These are phyloP conservation scores for Eledona agricola DNA, from an alignment of 2,888 invertebrate genomes.

Conservation along the genomic window DNA sequence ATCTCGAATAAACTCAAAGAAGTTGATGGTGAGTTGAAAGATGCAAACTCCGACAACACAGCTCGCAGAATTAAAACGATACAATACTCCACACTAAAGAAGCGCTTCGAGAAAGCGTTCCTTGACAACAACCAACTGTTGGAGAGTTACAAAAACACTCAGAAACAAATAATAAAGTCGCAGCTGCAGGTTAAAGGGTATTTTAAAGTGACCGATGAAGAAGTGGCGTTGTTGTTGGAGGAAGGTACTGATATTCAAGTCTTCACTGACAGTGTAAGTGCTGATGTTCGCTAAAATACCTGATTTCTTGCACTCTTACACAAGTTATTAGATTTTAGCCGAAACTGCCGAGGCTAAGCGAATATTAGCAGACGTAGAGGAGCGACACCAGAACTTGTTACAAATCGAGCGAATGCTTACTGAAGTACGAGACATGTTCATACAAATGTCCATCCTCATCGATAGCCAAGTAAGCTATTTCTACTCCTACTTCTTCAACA, in stretches of 20 bases:
- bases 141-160: conserved; percentile 65
- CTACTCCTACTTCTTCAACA: neutral
- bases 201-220: conserved; percentile 54
- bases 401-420: conserved; percentile 81
- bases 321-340: conserved; percentile 71
- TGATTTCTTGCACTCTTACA: conserved; percentile 1
- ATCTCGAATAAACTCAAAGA: conserved; percentile 50
- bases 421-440: conserved; percentile 83
- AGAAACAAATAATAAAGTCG: conserved; percentile 65
- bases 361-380: conserved; percentile 82
- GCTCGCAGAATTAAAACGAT: conserved; percentile 63
- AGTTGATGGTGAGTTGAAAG: conserved; percentile 47
- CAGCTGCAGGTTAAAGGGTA: conserved; percentile 65
- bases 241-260: conserved; percentile 60
- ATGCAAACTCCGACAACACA: conserved; percentile 40
- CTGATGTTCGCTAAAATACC: neutral
- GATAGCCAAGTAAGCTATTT: conserved; percentile 74
- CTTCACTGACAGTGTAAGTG: conserved; percentile 66
- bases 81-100: conserved; percentile 64
- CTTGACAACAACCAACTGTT: conserved; percentile 66
- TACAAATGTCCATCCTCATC: conserved; percentile 82
- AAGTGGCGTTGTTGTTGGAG: conserved; percentile 60
- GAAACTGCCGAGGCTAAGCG: conserved; percentile 80
- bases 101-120: conserved; percentile 65
- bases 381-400: conserved; percentile 81